Conservation (phyloP, 2,113 vertebrate species). For the Nothoprocta pentlandii region DNA sequence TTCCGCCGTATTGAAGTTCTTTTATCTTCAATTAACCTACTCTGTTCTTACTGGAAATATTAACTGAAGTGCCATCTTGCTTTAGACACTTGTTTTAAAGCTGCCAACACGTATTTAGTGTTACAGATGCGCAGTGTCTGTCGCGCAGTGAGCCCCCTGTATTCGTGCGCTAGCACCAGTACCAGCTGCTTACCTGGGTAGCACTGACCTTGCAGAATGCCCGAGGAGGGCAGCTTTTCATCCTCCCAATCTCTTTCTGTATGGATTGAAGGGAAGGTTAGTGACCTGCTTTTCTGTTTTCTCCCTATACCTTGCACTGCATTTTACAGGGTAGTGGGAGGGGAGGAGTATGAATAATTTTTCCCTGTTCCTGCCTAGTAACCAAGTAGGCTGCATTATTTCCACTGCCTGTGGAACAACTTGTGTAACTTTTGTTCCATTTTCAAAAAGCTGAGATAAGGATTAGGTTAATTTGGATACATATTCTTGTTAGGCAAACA, state of each 20-base stretch:
- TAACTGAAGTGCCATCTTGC: background rate
- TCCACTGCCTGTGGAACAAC: rapidly evolving
- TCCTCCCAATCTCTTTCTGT: rapidly evolving
- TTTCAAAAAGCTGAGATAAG: background rate
- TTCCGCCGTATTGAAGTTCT: conserved; percentile 54
- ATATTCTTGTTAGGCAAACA: background rate
- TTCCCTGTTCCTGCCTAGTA: background rate
- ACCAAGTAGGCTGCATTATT: background rate
- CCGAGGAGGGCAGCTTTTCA: background rate
- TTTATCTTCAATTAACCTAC: conserved; percentile 58
- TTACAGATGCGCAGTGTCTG: background rate
- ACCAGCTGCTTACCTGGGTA: rapidly evolving
- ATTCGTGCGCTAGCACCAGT: background rate
- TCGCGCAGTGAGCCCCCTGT: rapidly evolving
- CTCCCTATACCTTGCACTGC: background rate
- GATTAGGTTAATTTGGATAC: background rate
- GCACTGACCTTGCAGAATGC: background rate
- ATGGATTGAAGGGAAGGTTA: rapidly evolving
- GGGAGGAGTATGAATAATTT: rapidly evolving
- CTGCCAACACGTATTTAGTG: background rate
- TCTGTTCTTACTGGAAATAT: conserved; percentile 22
- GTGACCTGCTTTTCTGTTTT: background rate
- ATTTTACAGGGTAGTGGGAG: background rate
- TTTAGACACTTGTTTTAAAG: conserved; percentile 22
- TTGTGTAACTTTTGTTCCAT: background rate